Evolutionary conservation across 2,113 vertebrate species (phyloP).

Genomic region (Lophura nycthemera): DNA sequence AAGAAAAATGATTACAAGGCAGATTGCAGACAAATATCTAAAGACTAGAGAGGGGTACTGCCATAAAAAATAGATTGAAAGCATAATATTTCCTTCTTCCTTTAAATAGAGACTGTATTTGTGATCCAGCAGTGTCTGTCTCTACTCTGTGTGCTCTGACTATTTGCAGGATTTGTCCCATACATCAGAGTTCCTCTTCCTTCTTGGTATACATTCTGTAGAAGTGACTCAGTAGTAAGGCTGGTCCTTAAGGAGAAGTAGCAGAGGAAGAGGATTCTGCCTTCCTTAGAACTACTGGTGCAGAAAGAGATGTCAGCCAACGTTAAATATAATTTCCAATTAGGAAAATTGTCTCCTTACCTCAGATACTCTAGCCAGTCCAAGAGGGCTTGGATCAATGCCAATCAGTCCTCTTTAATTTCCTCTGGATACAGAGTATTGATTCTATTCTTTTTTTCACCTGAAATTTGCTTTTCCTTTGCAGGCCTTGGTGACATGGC

Average conservation of each 20-base stretch:
- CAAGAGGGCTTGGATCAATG: not conserved
- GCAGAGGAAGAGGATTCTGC: not conserved
- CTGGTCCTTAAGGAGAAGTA: not conserved
- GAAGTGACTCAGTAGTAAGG: not conserved
- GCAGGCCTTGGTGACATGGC: constrained; percentile 97
- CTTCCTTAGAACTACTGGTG: not conserved
- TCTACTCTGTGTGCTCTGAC: not conserved
- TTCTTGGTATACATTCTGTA: not conserved
- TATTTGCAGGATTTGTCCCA: not conserved
- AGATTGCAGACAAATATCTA: not conserved
- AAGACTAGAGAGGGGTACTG: not conserved
- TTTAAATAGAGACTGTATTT: not conserved
- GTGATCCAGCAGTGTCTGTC: not conserved
- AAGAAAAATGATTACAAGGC: not conserved
- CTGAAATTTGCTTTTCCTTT: not conserved
- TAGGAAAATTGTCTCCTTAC: not conserved
- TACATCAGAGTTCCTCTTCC: not conserved
- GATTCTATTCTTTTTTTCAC: not conserved
- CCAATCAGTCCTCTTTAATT: not conserved
- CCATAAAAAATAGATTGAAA: not conserved
- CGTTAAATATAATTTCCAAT: not conserved
- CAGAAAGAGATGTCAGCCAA: not conserved
- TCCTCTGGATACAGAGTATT: not conserved
- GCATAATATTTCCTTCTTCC: not conserved
- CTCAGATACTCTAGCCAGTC: not conserved